Evolutionary conservation across 2,888 invertebrate species (phyloP), one percentile per base, ranked within the genome.

Genomic region (Nomada ruficornis): DNA sequence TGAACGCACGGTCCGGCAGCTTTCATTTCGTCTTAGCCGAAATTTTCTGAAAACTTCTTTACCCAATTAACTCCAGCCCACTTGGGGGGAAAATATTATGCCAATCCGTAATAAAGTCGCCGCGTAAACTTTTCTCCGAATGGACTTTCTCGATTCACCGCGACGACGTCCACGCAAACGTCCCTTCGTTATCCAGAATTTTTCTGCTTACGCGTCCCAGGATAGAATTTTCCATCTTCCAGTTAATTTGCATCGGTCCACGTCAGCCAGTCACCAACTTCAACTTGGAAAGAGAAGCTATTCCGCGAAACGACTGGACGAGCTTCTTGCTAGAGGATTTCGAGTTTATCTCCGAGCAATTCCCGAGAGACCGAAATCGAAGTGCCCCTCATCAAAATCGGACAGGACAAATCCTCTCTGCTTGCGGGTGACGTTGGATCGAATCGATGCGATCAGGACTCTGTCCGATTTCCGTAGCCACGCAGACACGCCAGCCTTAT

Each of bases 101-200:
- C 20, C 63, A 57, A 74, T 77, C 75, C 74, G 47, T 29, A 23
- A 63, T 55, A 77, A 77, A 77, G 26, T n/a, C 18, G 50, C 10
- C 64, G n/a, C 52, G n/a, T 18, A 23, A 42, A 42, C 63, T 63
- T 63, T 23, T 1, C 5, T 9, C 13, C 2, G 64, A 54, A 72
- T 42, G 18, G 36, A 50, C 9, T 42, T 11, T 23, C n/a, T 54
- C 42, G 23, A 72, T 18, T 63, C 47, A 13, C 15, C 54, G 54
- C 20, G 29, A 29, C 2, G 42, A 50, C 18, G n/a, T 54, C 10
- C 57, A 15, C 52, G 50, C 36, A n/a, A 23, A n/a, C 20, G 47
- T 47, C 20, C 18, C 5, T 42, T 42, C 15, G 23, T 74, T 44
- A 62, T 26, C 23, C 62, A 50, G 29, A 63, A 55, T 63, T 63